phyloP scores from a whole-genome alignment of 2,888 invertebrate genomes.

The Ceratothoa steindachneri region DNA sequence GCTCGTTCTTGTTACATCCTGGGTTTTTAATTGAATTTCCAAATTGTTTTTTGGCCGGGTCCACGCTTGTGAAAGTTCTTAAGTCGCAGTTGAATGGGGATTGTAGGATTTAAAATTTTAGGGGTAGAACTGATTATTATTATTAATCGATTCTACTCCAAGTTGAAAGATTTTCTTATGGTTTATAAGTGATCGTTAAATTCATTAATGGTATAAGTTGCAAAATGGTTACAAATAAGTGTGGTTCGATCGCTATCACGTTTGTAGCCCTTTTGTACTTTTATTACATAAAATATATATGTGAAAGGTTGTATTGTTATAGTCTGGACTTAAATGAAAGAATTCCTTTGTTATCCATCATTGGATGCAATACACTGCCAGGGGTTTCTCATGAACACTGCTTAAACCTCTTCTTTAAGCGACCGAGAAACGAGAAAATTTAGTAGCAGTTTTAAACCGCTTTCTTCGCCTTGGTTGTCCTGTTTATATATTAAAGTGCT shows the following conservation, averaged over 20 bases:
- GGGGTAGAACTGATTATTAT: neutral
- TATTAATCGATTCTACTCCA: neutral
- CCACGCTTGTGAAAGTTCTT: neutral
- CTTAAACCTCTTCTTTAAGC: neutral
- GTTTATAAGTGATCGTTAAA: neutral
- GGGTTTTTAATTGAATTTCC: no score
- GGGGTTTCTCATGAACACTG: neutral
- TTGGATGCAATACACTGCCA: neutral
- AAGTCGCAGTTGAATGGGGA: neutral
- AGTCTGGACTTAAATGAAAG: neutral
- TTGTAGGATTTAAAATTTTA: neutral
- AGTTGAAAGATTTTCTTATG: neutral
- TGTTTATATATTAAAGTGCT: neutral
- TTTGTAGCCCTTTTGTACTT: no score
- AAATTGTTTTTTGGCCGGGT: neutral
- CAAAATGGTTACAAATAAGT: no score
- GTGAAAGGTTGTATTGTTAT: neutral
- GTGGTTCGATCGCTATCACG: no score
- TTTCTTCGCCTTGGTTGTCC: neutral
- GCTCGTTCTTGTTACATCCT: no score
- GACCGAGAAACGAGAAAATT: neutral
- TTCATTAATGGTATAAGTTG: neutral
- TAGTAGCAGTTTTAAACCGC: neutral
- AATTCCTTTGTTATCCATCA: neutral
- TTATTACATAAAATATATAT: no score